Conservation (phyloP, 2,113 vertebrate genomes). For the Aphyosemion australe region DNA sequence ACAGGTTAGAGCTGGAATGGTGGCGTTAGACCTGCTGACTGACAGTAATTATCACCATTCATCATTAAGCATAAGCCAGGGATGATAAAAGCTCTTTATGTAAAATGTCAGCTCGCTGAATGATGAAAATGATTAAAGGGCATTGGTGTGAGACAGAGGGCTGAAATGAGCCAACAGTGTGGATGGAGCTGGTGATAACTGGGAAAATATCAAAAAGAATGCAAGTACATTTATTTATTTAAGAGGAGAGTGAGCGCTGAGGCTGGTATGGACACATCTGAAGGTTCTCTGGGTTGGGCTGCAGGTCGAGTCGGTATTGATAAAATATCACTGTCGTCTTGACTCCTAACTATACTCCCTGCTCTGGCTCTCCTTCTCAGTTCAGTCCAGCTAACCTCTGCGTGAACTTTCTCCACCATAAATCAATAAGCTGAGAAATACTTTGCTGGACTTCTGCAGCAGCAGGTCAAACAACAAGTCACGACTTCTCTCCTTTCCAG, state of each 20-base stretch:
- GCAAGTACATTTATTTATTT: slow-evolving; percentile 59
- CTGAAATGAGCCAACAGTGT: slow-evolving; percentile 39
- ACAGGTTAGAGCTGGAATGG: slow-evolving; percentile 15
- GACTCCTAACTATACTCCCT: slow-evolving; percentile 38
- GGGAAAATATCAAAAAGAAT: slow-evolving; percentile 53
- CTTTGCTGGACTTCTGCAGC: slow-evolving; percentile 30
- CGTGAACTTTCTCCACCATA: slow-evolving; percentile 49
- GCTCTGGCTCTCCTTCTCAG: slow-evolving; percentile 21
- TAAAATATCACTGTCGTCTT: slow-evolving; percentile 60
- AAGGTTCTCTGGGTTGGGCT: slow-evolving; percentile 27
- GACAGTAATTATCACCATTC: slow-evolving; percentile 62
- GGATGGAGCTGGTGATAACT: slow-evolving; percentile 3
- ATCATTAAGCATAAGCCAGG: slow-evolving; percentile 44
- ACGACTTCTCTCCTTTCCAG: slow-evolving; percentile 4
- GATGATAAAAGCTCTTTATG: slow-evolving; percentile 59
- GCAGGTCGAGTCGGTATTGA: slow-evolving; percentile 45
- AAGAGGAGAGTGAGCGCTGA: slow-evolving; percentile 28
- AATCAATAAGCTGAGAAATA: slow-evolving; percentile 57
- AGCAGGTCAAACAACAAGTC: slow-evolving; percentile 23
- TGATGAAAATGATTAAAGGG: slow-evolving; percentile 62
- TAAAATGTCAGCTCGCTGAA: slow-evolving; percentile 53
- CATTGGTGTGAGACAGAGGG: slow-evolving; percentile 36
- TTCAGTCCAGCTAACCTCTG: slow-evolving; percentile 52
- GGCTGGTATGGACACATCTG: slow-evolving; percentile 36
- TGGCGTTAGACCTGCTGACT: slow-evolving; percentile 38